phyloP scores from a whole-genome alignment of 2,888 invertebrate genomes.

The Ormia ochracea region DNA sequence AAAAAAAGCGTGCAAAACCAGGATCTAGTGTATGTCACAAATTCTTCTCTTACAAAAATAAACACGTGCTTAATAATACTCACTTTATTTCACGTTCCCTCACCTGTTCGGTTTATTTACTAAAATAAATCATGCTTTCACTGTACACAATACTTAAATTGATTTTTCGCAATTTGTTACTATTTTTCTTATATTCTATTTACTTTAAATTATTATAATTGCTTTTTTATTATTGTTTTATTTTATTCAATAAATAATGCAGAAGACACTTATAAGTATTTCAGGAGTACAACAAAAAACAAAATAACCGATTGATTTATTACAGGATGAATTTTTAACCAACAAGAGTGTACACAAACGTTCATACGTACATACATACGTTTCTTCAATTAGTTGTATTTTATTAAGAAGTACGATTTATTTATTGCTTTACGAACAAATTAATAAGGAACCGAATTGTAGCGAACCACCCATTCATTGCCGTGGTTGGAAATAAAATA shows the following conservation, averaged over 20 bases:
- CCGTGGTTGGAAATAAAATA: constrained; percentile 49
- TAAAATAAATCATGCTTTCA: constrained; percentile 12
- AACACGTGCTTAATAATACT: constrained; percentile 30
- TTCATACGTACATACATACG: background rate
- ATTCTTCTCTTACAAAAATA: background rate
- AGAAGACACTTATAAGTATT: background rate
- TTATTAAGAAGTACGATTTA: constrained; percentile 11
- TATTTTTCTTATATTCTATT: background rate
- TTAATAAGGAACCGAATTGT: constrained; percentile 39
- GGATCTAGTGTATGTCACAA: background rate
- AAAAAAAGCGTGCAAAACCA: no score
- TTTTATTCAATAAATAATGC: background rate
- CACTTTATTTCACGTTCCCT: background rate
- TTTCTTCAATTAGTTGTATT: background rate
- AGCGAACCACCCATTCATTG: constrained; percentile 49
- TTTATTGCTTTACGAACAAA: constrained; percentile 14
- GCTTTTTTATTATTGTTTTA: constrained; percentile 5
- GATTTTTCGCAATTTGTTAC: constrained; percentile 24
- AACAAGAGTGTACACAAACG: background rate
- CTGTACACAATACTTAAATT: constrained; percentile 38
- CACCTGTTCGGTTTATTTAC: constrained; percentile 34
- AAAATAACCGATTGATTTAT: background rate
- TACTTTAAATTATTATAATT: background rate
- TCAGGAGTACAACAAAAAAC: background rate
- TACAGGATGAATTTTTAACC: background rate